Percentiles rank a stretch among this genome's conserved stretches.
phyloP scores from a whole-genome alignment of 1,140 invertebrate species.

The Phthorimaea operculella region DNA sequence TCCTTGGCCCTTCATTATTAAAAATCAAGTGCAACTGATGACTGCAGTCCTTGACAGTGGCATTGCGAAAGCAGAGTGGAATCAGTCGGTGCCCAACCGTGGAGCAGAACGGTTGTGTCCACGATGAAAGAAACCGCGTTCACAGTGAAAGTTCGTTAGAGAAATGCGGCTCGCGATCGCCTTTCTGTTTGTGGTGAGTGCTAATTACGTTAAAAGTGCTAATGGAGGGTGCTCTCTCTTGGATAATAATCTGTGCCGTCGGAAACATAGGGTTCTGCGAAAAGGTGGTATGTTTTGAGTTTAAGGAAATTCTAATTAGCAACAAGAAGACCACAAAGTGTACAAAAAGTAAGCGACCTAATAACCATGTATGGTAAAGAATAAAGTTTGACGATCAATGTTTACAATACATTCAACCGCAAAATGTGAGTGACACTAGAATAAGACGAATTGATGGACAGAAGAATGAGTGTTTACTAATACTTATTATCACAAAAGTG shows the following conservation, averaged over 20 bases:
- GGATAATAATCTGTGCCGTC: background rate
- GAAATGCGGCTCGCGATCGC: conserved; percentile 59
- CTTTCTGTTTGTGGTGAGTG: conserved; percentile 66
- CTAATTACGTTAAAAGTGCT: conserved; percentile 49
- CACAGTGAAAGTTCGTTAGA: conserved; percentile 62
- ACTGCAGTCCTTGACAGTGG: conserved; percentile 39
- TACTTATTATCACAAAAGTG: too few species aligned
- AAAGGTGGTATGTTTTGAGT: background rate
- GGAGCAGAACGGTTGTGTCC: conserved; percentile 31
- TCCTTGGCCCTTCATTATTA: conserved; percentile 16
- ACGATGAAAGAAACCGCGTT: conserved; percentile 43
- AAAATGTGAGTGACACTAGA: background rate
- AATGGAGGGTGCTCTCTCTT: conserved; percentile 29
- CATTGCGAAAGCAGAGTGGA: conserved; percentile 22
- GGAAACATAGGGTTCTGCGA: background rate
- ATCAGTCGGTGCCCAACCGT: conserved; percentile 45
- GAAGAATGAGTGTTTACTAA: background rate
- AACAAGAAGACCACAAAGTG: too few species aligned
- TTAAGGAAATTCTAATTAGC: too few species aligned
- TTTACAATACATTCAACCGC: too few species aligned
- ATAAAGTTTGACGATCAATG: too few species aligned
- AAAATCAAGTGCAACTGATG: conserved; percentile 23
- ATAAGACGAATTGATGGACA: background rate
- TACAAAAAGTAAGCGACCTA: too few species aligned
- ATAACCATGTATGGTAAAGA: too few species aligned